These are phyloP conservation scores for Silurus lanzhouensis DNA, from an alignment of 2,797 vertebrate genomes.

Conservation along the genomic window DNA sequence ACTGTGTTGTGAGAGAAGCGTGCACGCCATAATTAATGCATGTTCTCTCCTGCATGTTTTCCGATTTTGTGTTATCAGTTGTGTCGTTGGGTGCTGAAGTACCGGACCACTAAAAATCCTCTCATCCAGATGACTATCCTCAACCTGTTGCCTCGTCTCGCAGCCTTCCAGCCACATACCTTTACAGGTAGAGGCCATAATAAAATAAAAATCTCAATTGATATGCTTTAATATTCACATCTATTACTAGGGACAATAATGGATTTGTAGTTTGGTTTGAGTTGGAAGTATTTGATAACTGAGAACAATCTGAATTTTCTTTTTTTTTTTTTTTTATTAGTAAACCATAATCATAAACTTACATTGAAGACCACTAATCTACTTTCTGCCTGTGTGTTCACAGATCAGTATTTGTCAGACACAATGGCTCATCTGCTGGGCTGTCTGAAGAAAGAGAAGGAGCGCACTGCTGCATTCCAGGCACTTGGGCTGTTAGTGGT, in stretches of 20 bases:
- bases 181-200: slow-evolving; percentile 84
- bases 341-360: neutral
- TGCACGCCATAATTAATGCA: too few species aligned
- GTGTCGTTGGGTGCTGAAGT: slow-evolving; percentile 96
- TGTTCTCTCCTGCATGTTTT: neutral
- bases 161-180: slow-evolving; percentile 89
- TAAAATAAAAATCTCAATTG: neutral
- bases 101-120: slow-evolving; percentile 93
- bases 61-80: slow-evolving; percentile 74
- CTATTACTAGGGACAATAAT: too few species aligned
- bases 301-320: neutral
- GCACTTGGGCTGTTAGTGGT: slow-evolving; percentile 94
- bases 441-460: slow-evolving; percentile 96
- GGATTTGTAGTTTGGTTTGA: neutral
- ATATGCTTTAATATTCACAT: neutral
- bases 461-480: slow-evolving; percentile 93
- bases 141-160: slow-evolving; percentile 90
- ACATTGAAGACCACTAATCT: neutral
- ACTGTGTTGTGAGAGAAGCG: neutral
- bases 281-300: neutral
- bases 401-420: slow-evolving; percentile 93
- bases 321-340: neutral
- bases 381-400: neutral
- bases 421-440: slow-evolving; percentile 94
- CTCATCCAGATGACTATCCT: slow-evolving; percentile 98